Percentiles rank a stretch among this genome's conserved stretches.
phyloP scores from a whole-genome alignment of 2,797 vertebrate genomes.

The Falco peregrinus region DNA sequence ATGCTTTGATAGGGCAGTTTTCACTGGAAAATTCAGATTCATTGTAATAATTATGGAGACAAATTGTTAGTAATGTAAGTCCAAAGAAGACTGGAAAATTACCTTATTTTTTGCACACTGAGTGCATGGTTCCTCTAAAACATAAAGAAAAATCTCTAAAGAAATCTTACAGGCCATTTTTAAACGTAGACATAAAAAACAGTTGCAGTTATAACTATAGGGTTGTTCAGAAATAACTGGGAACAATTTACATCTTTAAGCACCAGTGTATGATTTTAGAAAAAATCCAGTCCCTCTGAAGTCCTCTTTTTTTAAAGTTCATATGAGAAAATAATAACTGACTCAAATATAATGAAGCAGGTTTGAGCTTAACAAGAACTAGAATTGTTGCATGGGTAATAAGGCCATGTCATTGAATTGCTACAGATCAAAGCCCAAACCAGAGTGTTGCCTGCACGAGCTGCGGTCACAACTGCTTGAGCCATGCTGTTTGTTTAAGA shows the following conservation, averaged over 20 bases:
- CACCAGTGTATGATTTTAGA: background rate
- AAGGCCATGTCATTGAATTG: background rate
- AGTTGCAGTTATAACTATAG: background rate
- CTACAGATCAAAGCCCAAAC: background rate
- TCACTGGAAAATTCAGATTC: background rate
- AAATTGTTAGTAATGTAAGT: background rate
- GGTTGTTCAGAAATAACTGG: background rate
- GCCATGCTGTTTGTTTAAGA: background rate
- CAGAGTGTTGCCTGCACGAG: background rate
- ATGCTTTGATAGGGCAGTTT: background rate
- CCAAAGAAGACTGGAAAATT: background rate
- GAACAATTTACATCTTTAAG: background rate
- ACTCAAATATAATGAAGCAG: background rate
- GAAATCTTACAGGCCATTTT: background rate
- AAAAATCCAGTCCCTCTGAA: background rate
- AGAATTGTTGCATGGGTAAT: background rate
- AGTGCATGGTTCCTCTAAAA: background rate
- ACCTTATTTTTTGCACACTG: background rate
- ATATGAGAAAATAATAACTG: slow-evolving; percentile 6
- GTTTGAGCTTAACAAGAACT: slow-evolving; percentile 24
- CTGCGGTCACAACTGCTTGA: fast-evolving
- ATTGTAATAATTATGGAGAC: background rate
- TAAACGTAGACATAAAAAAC: background rate
- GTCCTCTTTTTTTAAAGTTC: background rate
- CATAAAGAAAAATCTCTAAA: background rate